These are phyloP conservation scores for Therioaphis trifolii DNA, from an alignment of 2,888 invertebrate genomes.

Conservation along the genomic window DNA sequence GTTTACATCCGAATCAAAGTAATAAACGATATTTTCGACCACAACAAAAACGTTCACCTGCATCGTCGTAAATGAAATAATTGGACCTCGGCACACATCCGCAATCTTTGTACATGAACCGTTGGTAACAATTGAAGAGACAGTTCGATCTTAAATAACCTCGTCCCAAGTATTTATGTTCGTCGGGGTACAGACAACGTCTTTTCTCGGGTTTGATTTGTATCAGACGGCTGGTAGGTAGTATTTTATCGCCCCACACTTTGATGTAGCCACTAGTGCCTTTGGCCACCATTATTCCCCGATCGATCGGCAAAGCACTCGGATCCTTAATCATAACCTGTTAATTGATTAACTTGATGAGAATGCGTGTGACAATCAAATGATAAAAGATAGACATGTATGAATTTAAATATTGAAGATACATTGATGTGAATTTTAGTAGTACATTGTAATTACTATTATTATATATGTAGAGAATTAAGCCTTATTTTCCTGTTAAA, in stretches of 20 bases:
- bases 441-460: too few relatives aligned
- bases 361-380: too few relatives aligned
- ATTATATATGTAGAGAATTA: too few relatives aligned
- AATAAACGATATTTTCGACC: neutral
- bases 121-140: conserved; percentile 65
- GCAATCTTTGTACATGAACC: conserved; percentile 67
- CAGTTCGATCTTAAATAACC: conserved; percentile 64
- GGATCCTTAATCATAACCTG: conserved; percentile 67
- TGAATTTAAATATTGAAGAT: too few relatives aligned
- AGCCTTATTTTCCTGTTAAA: too few relatives aligned
- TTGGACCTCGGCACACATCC: conserved; percentile 68
- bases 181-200: conserved; percentile 62
- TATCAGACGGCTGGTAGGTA: conserved; percentile 64
- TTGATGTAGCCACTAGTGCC: conserved; percentile 66
- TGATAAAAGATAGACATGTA: too few relatives aligned
- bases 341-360: too few relatives aligned
- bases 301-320: conserved; percentile 66
- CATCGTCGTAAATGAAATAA: conserved; percentile 63
- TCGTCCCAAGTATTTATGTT: conserved; percentile 55
- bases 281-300: conserved; percentile 65
- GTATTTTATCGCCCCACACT: conserved; percentile 67
- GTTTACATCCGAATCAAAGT: neutral
- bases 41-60: too few relatives aligned
- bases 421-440: too few relatives aligned
- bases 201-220: conserved; percentile 56